Percentiles rank a stretch among this genome's conserved stretches.
Evolutionary conservation across 23 tunicate species (phyloP).

Genomic region (Halocynthia aurantium): DNA sequence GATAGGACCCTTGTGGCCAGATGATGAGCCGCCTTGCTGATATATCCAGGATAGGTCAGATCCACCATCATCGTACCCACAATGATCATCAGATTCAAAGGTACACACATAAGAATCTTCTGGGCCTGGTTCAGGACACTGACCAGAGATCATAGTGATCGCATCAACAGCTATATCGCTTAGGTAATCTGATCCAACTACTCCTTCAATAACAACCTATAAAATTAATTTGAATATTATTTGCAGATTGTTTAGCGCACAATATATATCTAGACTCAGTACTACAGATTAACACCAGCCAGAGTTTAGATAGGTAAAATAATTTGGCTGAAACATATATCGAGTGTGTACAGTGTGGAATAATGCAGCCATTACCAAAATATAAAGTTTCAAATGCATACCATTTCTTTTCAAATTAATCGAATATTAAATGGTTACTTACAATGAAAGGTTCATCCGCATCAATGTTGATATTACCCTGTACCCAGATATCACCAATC

Average conservation of each 20-base stretch:
- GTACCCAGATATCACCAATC: conserved; percentile 33
- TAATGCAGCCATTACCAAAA: background rate
- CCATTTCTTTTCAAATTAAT: background rate
- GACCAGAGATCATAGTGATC: conserved; percentile 19
- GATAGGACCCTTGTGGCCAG: conserved; percentile 31
- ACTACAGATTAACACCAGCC: no score
- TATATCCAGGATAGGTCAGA: conserved; percentile 25
- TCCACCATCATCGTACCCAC: conserved; percentile 26
- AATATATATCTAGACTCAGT: no score
- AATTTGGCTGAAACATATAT: no score
- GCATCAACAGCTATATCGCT: conserved; percentile 65
- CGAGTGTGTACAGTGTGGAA: background rate
- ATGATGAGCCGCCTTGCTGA: conserved; percentile 18
- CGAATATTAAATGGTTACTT: background rate
- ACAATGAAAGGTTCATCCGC: conserved; percentile 22
- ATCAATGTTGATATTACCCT: conserved; percentile 7
- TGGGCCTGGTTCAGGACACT: conserved; percentile 17
- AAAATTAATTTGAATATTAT: background rate
- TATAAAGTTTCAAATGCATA: background rate
- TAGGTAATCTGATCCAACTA: conserved; percentile 28
- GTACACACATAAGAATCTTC: conserved; percentile 25
- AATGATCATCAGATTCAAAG: conserved; percentile 17
- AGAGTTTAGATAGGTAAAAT: no score
- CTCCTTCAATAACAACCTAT: conserved; percentile 52
- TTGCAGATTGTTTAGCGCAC: background rate